These are phyloP conservation scores for Andrena praecox DNA, from an alignment of 2,888 invertebrate species.

Conservation along the genomic window DNA sequence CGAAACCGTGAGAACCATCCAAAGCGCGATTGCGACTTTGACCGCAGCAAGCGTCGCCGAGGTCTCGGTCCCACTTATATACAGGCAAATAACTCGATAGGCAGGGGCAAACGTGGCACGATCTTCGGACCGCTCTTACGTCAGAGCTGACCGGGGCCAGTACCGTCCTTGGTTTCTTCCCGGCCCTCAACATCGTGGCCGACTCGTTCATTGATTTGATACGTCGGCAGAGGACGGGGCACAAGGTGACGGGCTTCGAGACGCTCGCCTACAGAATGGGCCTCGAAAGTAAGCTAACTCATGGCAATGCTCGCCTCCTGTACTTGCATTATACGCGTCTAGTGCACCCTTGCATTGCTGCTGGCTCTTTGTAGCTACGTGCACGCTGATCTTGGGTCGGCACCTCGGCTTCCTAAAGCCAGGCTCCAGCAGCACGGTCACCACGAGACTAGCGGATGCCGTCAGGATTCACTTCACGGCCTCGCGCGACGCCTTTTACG, in stretches of 20 bases:
- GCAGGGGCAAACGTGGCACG: constrained; percentile 92
- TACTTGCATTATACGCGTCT: too few species aligned
- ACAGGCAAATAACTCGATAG: constrained; percentile 82
- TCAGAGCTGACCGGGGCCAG: constrained; percentile 91
- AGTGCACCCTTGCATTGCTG: neutral
- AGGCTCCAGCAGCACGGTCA: constrained; percentile 87
- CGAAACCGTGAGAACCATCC: constrained; percentile 1
- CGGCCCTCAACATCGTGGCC: constrained; percentile 90
- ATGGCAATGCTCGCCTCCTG: neutral
- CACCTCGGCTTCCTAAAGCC: constrained; percentile 90
- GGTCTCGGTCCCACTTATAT: neutral
- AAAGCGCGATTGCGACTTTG: constrained; percentile 32
- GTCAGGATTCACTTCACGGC: constrained; percentile 92
- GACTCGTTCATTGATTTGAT: constrained; percentile 92
- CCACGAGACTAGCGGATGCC: constrained; percentile 89
- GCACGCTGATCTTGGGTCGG: constrained; percentile 91
- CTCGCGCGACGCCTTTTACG: constrained; percentile 93
- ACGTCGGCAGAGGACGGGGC: constrained; percentile 85
- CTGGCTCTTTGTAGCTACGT: constrained; percentile 87
- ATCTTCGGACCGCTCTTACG: constrained; percentile 90
- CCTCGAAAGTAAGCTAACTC: constrained; percentile 89
- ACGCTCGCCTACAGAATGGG: constrained; percentile 92
- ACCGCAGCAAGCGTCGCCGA: neutral
- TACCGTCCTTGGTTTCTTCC: constrained; percentile 91
- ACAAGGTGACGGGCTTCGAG: constrained; percentile 87